phyloP scores from a whole-genome alignment of 2,888 invertebrate genomes.

The Cyaniris semiargus region DNA sequence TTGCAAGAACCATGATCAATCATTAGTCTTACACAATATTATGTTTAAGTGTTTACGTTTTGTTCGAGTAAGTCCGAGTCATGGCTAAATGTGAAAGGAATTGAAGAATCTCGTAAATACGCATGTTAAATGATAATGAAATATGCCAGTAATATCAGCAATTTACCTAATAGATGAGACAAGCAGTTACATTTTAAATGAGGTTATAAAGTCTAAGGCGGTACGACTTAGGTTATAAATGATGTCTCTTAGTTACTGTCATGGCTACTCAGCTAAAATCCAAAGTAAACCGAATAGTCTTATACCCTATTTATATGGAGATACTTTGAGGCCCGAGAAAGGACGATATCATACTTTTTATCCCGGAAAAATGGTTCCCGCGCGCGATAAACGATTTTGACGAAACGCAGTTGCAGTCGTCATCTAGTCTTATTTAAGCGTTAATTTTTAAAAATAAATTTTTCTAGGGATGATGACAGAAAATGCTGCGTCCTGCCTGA shows the following conservation, averaged over 20 bases:
- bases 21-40: background rate
- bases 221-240: no score
- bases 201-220: no score
- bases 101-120: background rate
- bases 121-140: background rate
- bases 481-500: no score
- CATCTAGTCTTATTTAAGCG: background rate
- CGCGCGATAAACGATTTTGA: no score
- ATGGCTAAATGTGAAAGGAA: constrained; percentile 27
- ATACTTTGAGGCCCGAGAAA: no score
- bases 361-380: no score
- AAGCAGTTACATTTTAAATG: background rate
- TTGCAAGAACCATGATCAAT: background rate
- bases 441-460: background rate
- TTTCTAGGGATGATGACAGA: background rate
- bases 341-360: no score
- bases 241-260: no score
- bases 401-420: no score
- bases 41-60: constrained; percentile 20
- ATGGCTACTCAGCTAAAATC: no score
- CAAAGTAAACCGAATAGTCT: no score
- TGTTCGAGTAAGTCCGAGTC: constrained; percentile 9
- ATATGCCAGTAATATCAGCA: background rate
- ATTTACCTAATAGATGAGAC: background rate
- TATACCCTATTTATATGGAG: no score